Percentiles rank a stretch among this genome's conserved stretches.
These are phyloP conservation scores for Thereva unica DNA, from an alignment of 2,888 invertebrate species.

Conservation along the genomic window DNA sequence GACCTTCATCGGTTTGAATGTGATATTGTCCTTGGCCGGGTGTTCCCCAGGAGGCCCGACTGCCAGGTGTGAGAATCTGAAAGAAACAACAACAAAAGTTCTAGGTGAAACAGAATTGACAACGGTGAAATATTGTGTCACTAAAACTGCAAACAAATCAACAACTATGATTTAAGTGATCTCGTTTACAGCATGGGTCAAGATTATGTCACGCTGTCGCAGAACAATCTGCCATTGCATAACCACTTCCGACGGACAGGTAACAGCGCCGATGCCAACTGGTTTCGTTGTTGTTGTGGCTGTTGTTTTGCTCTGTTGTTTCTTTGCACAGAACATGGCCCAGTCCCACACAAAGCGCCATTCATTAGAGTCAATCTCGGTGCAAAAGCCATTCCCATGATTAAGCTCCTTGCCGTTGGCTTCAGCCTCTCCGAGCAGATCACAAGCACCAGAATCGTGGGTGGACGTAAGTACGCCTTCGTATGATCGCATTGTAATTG, in stretches of 20 bases:
- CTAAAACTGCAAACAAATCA: too few relatives aligned
- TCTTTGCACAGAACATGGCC: slow-evolving; percentile 6
- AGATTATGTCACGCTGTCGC: too few relatives aligned
- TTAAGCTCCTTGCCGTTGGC: slow-evolving; percentile 17
- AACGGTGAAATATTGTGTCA: too few relatives aligned
- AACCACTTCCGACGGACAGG: too few relatives aligned
- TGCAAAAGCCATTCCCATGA: slow-evolving; percentile 22
- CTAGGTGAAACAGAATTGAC: neutral
- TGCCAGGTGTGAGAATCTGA: slow-evolving; percentile 47
- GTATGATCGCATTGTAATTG: slow-evolving; percentile 11
- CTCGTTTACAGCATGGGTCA: too few relatives aligned
- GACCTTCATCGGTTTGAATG: slow-evolving; percentile 92
- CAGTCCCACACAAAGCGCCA: slow-evolving; percentile 15
- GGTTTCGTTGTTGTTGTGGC: neutral
- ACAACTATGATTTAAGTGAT: too few relatives aligned
- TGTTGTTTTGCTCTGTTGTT: neutral
- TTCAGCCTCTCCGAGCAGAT: slow-evolving; percentile 3
- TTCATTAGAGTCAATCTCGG: slow-evolving; percentile 15
- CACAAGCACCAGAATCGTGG: slow-evolving; percentile 2
- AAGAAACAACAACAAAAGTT: slow-evolving; percentile 41
- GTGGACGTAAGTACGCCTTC: neutral
- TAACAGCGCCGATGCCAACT: neutral
- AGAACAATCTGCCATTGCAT: too few relatives aligned
- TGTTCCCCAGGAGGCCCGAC: slow-evolving; percentile 52
- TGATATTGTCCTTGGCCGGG: slow-evolving; percentile 72